phyloP scores from a whole-genome alignment of 2,888 invertebrate genomes.

The Metalampra italica region DNA sequence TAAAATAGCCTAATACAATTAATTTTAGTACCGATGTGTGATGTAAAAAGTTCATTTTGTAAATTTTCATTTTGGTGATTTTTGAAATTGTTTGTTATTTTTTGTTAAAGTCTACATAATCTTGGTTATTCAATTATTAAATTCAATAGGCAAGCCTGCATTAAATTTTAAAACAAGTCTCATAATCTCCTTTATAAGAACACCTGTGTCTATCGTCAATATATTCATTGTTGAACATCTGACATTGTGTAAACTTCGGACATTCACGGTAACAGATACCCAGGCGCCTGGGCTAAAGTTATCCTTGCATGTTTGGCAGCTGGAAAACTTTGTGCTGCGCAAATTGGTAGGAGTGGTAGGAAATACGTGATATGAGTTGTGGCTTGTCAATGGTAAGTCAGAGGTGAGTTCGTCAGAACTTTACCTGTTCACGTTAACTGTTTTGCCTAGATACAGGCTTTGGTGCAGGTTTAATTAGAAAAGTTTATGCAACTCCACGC shows the following conservation, averaged over 20 bases:
- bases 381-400: background rate
- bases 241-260: background rate
- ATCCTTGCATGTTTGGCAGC: conserved; percentile 10
- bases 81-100: too few relatives aligned
- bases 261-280: background rate
- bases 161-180: too few relatives aligned
- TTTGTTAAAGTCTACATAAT: too few relatives aligned
- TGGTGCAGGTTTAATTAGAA: conserved; percentile 3
- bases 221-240: background rate
- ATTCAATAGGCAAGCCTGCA: too few relatives aligned
- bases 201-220: too few relatives aligned
- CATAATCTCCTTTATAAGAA: too few relatives aligned
- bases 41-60: too few relatives aligned
- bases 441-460: background rate
- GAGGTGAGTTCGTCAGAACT: background rate
- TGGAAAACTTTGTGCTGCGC: conserved; percentile 32
- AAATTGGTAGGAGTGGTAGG: conserved; percentile 17
- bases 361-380: conserved; percentile 13
- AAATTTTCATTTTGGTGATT: too few relatives aligned
- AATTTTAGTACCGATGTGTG: too few relatives aligned
- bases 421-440: background rate
- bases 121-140: too few relatives aligned
- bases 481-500: conserved; percentile 1
- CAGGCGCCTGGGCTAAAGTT: background rate
- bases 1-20: too few relatives aligned